Evolutionary conservation across 2,113 vertebrate genomes (phyloP).

Genomic region (Gymnorhina tibicen): DNA sequence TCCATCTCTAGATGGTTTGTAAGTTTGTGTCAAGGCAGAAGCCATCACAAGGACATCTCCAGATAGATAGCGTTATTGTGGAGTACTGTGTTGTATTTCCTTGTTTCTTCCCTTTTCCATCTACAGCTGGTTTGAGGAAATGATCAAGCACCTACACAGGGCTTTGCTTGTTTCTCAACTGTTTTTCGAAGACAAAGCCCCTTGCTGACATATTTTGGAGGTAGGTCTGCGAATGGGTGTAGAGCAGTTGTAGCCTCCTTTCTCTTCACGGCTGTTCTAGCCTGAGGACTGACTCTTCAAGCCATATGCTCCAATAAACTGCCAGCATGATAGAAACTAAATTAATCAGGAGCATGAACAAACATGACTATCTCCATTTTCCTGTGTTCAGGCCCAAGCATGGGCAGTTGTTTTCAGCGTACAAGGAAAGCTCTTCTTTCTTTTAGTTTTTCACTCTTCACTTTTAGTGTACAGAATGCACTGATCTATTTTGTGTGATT

Average conservation of each 20-base stretch:
- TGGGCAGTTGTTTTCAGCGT: not conserved
- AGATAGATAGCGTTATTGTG: not conserved
- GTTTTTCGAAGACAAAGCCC: not conserved
- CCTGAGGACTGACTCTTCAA: not conserved
- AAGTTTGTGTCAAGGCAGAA: not conserved
- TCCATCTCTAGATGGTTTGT: not conserved
- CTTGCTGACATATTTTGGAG: not conserved
- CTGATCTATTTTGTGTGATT: not conserved
- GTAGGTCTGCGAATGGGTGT: not conserved
- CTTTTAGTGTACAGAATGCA: not conserved
- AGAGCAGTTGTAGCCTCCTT: not conserved
- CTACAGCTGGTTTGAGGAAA: not conserved
- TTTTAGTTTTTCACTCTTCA: not conserved
- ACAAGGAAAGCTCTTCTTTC: not conserved
- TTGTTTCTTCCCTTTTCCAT: not conserved
- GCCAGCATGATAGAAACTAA: not conserved
- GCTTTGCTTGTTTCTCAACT: not conserved
- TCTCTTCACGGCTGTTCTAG: not conserved
- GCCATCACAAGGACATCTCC: not conserved
- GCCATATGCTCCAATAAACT: not conserved
- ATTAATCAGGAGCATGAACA: not conserved
- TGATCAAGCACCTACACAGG: not conserved
- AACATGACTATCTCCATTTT: not conserved
- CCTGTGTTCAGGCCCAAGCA: not conserved
- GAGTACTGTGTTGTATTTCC: not conserved